Conservation (phyloP, 2,888 invertebrate species). For the Tetrapedia diversipes region DNA sequence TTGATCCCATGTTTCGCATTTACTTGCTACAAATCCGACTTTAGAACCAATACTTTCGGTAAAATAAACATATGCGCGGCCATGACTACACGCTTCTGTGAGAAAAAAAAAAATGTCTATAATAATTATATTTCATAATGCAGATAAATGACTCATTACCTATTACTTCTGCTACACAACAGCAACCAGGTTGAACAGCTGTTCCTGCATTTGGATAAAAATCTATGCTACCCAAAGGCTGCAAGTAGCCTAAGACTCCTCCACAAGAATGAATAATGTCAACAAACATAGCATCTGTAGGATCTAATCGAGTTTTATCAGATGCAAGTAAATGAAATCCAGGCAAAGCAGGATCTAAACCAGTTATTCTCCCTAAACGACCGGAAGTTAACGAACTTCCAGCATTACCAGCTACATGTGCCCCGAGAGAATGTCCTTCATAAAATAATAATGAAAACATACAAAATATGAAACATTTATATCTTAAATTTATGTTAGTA, state of each 20-base stretch:
- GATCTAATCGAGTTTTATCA: slow-evolving; percentile 75
- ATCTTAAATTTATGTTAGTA: background rate
- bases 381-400: slow-evolving; percentile 74
- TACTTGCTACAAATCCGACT: slow-evolving; percentile 77
- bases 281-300: slow-evolving; percentile 80
- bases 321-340: slow-evolving; percentile 76
- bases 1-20: slow-evolving; percentile 80
- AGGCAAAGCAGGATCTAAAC: slow-evolving; percentile 83
- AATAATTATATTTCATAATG: background rate
- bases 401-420: slow-evolving; percentile 81
- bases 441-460: background rate
- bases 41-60: slow-evolving; percentile 83
- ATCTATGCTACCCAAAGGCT: slow-evolving; percentile 80
- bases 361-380: slow-evolving; percentile 82
- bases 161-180: slow-evolving; percentile 78
- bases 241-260: slow-evolving; percentile 80
- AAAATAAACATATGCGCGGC: slow-evolving; percentile 82
- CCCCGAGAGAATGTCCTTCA: slow-evolving; percentile 81
- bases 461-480: background rate
- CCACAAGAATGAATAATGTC: slow-evolving; percentile 82
- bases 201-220: slow-evolving; percentile 83
- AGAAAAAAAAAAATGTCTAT: background rate
- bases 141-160: slow-evolving; percentile 66
- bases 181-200: slow-evolving; percentile 82
- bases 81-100: slow-evolving; percentile 84